Conservation (phyloP, 2,888 invertebrate species). For the Cataglyphis rosenhaueri region DNA sequence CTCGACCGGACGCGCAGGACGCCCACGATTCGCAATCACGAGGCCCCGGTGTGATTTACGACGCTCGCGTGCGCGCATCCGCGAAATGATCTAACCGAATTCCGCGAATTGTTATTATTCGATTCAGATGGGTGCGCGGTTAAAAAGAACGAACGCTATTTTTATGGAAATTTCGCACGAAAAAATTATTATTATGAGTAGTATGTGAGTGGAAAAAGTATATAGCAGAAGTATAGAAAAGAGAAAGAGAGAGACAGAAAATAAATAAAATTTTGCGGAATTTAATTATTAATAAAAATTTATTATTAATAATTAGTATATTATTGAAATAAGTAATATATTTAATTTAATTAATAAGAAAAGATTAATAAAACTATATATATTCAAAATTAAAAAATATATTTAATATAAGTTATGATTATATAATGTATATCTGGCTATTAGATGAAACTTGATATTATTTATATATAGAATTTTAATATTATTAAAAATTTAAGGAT, state of each 20-base stretch:
- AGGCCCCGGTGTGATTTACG: constrained; percentile 65
- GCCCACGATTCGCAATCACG: constrained; percentile 71
- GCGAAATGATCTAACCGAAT: constrained; percentile 8
- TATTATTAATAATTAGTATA: too few species aligned
- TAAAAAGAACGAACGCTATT: background rate
- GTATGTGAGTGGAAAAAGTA: background rate
- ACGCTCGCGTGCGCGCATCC: constrained; percentile 45
- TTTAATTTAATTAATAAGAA: too few species aligned
- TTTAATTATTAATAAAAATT: too few species aligned
- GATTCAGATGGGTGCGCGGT: background rate
- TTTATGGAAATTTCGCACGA: background rate
- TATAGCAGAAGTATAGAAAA: too few species aligned
- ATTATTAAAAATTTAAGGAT: background rate
- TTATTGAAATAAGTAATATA: too few species aligned
- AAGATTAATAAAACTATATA: too few species aligned
- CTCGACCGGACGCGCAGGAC: constrained; percentile 52
- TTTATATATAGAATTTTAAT: background rate
- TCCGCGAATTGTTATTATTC: background rate
- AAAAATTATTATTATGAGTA: background rate
- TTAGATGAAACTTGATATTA: background rate
- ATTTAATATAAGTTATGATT: too few species aligned
- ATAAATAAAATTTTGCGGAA: too few species aligned
- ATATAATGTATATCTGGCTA: too few species aligned
- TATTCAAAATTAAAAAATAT: too few species aligned
- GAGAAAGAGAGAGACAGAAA: too few species aligned